Evolutionary conservation across 2,797 vertebrate species (phyloP), one percentile per base, ranked within the genome.

Genomic region (Manis javanica): DNA sequence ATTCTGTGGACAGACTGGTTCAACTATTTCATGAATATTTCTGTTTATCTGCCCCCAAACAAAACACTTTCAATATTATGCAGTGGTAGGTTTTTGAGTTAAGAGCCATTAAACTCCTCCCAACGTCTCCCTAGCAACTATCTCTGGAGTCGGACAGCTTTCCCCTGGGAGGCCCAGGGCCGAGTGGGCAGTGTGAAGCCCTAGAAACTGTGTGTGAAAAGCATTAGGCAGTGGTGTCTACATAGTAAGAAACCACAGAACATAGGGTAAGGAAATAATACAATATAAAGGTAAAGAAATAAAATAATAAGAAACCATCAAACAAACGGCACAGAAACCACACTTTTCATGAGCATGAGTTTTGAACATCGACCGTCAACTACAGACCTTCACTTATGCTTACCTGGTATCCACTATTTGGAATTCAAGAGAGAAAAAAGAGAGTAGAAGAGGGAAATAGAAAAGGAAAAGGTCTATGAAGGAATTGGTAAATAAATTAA

Each of bases 1-100:
- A 94, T 64, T 82, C 66, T 84, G 23, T 57, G 64, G 89, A 86
- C 46, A 95, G 51, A 79, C 59, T 72, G 29, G 24, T 64, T 84
- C 59, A 87, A 49, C 14, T 57, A 53, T 77, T 69, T 86, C 42
- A 71, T 42, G 46, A 83, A 31, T 46, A 79, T 61, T 69, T 96
- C 53, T 84, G 21, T 82, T 94, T 37, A 85, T 79, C 15, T 74
- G 49, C 23, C 19, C 39, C 26, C 53, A 61, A 53, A 69, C 37
- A 82, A 87, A 92, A 51, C 51, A 24, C 37, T 66, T 92, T 61
- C 53, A 71, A 4, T 57, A 83, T 66, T 55, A 74, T 7, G 16
- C 2, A 15, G 18, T 37, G 57, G 90, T 37, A 66, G 64, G 19
- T 5, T 91, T 90, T 51, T 75, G 19, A 83, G 75, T 91, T 61